A percentile compares a stretch with the other conserved stretches of the same genome.
phyloP scores from a whole-genome alignment of 2,113 vertebrate species.

The Epinephelus lanceolatus region DNA sequence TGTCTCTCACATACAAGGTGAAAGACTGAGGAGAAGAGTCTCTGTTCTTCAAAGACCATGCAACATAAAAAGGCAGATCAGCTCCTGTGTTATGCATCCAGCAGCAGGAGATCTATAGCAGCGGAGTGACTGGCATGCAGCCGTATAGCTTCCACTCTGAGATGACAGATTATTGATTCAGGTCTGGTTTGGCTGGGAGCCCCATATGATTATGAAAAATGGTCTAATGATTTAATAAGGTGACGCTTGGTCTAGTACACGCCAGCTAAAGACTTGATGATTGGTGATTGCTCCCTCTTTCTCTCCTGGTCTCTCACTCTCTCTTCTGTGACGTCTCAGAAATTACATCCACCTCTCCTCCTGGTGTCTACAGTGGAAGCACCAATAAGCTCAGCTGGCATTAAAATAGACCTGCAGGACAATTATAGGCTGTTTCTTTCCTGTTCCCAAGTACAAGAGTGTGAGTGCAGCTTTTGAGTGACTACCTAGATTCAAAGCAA shows the following conservation, averaged over 20 bases:
- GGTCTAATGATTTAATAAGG: slow-evolving; percentile 73
- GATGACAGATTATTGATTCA: slow-evolving; percentile 70
- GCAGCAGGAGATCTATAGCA: slow-evolving; percentile 30
- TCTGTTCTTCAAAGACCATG: slow-evolving; percentile 15
- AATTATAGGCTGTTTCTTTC: background rate
- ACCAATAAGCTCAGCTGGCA: slow-evolving; percentile 1
- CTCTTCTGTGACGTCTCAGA: slow-evolving; percentile 1
- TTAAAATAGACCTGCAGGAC: background rate
- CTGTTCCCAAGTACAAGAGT: background rate
- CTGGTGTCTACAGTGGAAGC: slow-evolving; percentile 18
- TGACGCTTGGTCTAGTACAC: slow-evolving; percentile 59
- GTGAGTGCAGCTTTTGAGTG: background rate
- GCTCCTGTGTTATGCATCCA: slow-evolving; percentile 28
- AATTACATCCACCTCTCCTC: background rate
- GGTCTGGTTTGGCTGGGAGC: slow-evolving; percentile 62
- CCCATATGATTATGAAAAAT: slow-evolving; percentile 68
- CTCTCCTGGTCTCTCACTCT: slow-evolving; percentile 2
- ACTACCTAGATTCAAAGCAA: background rate
- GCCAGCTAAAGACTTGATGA: slow-evolving; percentile 68
- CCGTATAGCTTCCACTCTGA: slow-evolving; percentile 36
- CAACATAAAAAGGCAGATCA: slow-evolving; percentile 20
- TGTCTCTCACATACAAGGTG: slow-evolving; percentile 53
- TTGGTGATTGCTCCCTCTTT: slow-evolving; percentile 42
- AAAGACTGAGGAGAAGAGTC: slow-evolving; percentile 25
- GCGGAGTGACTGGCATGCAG: slow-evolving; percentile 46